Base-by-base conservation (phyloP, 2,113 vertebrate genomes). In the Alexandromys fortis region DNA sequence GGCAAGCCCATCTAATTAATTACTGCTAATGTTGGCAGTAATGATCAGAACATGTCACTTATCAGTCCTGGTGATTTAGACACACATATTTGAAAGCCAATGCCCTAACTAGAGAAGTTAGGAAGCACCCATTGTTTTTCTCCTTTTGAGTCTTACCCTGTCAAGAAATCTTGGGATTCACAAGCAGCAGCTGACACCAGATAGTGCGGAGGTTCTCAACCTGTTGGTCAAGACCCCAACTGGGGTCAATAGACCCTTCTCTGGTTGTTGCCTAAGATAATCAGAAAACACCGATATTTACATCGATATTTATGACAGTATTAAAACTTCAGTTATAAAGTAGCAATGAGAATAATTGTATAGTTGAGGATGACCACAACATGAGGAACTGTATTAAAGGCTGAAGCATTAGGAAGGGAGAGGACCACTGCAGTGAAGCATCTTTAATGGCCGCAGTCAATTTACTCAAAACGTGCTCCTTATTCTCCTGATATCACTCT, bases 171-270 rank as follows among this genome's bases (percentile, higher is more conserved):
- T n/a, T 49, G 14, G 47, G 16, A 38, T 72, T 72, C 67, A 2
- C 30, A 42, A 35, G n/a, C 0, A 35, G n/a, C 0, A 68, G 5
- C 7, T 24, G 1, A 49, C 22, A 21, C 5, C 11, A 16, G 26
- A 8, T 63, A n/a, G 28, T 35, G 22, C 21, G 24, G 19, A 1
- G 21, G 21, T 82, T 81, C 52, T 58, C 52, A n/a, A 24, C 10
- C 33, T 58, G 11, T 58, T 35, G 5, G 21, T 58, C 10, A 1
- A 35, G 17, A 58, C 5, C 1, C 2, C 5, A 24, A 1, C 24
- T 58, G 21, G 55, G 21, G 35, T 22, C 11, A 7, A 38, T 11
- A 61, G 52, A 38, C 21, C 52, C 55, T n/a, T n/a, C 7, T 19
- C 35, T 2, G 22, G 33, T 55, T 19, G 19, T 24, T 38, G 42